Conservation (phyloP, 2,888 invertebrate species). For the Litoditis marina region DNA sequence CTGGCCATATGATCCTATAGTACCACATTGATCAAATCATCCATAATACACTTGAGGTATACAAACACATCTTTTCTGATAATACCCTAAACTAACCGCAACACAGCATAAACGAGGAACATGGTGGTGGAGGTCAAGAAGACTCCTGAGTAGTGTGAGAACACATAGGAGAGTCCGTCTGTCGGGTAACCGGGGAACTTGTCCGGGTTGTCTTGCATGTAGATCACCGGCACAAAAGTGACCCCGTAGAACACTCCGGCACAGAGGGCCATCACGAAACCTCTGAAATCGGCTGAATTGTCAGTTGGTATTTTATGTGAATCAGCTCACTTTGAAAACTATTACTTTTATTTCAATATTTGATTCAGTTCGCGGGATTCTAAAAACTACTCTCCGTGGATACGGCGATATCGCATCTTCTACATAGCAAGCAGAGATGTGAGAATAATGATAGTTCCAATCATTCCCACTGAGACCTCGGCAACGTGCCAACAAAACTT, state of each 20-base stretch:
- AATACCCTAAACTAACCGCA: too few species aligned
- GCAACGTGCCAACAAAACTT: too few species aligned
- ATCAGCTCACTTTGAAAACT: neutral
- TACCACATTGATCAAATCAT: too few species aligned
- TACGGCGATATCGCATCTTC: too few species aligned
- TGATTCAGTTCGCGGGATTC: neutral
- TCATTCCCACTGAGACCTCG: too few species aligned
- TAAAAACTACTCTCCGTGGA: too few species aligned
- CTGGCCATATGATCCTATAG: too few species aligned
- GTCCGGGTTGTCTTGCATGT: conserved; percentile 63
- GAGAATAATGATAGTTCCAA: too few species aligned
- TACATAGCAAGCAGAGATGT: too few species aligned
- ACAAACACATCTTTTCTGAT: too few species aligned
- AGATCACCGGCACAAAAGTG: conserved; percentile 65
- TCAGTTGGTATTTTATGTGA: neutral
- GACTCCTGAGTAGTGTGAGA: conserved; percentile 65
- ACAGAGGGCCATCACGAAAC: conserved; percentile 61
- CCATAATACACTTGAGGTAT: too few species aligned
- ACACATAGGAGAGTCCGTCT: conserved; percentile 62
- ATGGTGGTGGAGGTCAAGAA: conserved; percentile 63
- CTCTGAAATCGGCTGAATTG: conserved; percentile 56
- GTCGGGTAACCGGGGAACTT: conserved; percentile 46
- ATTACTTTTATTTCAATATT: neutral
- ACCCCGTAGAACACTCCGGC: conserved; percentile 65
- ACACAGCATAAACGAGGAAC: conserved; percentile 63